These are phyloP conservation scores for Drosophila simulans DNA, from an alignment of 1,140 invertebrate genomes.

Conservation along the genomic window DNA sequence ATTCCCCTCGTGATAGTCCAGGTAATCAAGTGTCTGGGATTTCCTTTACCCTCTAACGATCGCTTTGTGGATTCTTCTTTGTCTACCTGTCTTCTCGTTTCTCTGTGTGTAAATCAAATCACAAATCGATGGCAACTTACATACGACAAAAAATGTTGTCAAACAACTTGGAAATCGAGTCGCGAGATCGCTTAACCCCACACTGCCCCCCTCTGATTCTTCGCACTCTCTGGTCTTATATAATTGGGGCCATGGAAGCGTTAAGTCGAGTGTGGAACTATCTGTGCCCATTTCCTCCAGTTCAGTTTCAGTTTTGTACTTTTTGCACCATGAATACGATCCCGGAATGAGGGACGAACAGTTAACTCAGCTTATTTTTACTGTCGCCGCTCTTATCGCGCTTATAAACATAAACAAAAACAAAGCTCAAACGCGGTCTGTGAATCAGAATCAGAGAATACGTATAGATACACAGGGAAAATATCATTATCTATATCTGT, in stretches of 20 bases:
- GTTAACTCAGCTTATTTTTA: constrained; percentile 26
- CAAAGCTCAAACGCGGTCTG: constrained; percentile 11
- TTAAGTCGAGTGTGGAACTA: constrained; percentile 22
- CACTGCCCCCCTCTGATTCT: neutral
- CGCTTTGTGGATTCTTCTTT: constrained; percentile 1
- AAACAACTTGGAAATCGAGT: constrained; percentile 49
- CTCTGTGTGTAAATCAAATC: constrained; percentile 48
- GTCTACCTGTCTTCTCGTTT: neutral
- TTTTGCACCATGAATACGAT: constrained; percentile 26
- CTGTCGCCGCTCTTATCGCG: constrained; percentile 26
- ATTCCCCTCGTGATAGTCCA: constrained; percentile 1
- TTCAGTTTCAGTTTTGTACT: neutral
- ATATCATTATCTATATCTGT: neutral
- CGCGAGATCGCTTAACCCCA: constrained; percentile 7
- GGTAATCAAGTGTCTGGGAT: constrained; percentile 7
- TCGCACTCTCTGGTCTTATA: constrained; percentile 10
- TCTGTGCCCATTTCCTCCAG: constrained; percentile 21
- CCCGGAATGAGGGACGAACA: constrained; percentile 9
- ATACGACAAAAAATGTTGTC: constrained; percentile 59
- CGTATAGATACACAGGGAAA: neutral
- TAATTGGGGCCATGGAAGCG: constrained; percentile 41
- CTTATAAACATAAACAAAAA: constrained; percentile 36
- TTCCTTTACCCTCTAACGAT: neutral
- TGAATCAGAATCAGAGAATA: constrained; percentile 38
- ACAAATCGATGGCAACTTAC: constrained; percentile 30